Conservation (phyloP, 2,888 invertebrate genomes). For the Patella depressa region DNA sequence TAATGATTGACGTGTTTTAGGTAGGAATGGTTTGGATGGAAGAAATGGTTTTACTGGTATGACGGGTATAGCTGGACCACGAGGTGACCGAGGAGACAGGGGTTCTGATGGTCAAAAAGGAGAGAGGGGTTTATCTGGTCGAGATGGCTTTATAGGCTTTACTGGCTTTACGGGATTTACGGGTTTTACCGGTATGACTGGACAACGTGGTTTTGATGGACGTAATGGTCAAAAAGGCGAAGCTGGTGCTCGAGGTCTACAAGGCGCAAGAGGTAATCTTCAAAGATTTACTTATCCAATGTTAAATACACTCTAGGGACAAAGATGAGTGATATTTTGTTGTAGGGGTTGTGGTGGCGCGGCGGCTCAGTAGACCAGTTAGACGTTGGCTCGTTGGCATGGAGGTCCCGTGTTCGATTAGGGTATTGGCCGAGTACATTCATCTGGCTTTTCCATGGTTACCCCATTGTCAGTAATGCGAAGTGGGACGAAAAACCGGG, state of each 20-base stretch:
- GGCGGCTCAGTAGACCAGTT: no score
- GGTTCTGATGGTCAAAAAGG: neutral
- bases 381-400: no score
- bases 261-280: neutral
- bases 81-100: neutral
- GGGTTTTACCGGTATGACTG: conserved; percentile 9
- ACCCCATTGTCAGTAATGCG: no score
- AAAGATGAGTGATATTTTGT: no score
- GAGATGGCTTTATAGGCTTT: neutral
- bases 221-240: neutral
- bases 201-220: neutral
- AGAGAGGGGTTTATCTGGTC: neutral
- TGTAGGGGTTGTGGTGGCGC: no score
- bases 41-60: conserved; percentile 12
- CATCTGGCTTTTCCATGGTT: no score
- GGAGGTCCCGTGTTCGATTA: no score
- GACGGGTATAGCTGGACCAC: conserved; percentile 1
- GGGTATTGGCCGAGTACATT: no score
- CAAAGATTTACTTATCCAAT: no score
- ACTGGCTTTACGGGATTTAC: conserved; percentile 2
- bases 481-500: no score
- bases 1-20: neutral
- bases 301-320: no score
- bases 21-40: neutral
- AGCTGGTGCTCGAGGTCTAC: neutral